phyloP scores from a whole-genome alignment of 2,797 vertebrate species.

The Salarias fasciatus region DNA sequence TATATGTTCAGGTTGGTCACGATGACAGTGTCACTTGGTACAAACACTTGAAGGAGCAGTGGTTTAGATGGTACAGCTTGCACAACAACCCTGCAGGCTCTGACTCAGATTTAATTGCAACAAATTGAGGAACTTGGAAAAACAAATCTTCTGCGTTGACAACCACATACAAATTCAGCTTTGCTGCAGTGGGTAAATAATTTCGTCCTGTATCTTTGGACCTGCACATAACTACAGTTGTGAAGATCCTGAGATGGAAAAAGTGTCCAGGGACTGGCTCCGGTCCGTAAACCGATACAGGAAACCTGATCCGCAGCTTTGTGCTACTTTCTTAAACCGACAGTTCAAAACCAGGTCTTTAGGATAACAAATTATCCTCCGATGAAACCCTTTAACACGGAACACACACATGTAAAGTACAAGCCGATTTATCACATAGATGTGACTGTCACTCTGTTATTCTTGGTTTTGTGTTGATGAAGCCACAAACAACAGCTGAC shows the following conservation, averaged over 20 bases:
- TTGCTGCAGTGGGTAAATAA: background rate
- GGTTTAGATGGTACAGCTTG: too few species aligned
- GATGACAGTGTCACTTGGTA: too few species aligned
- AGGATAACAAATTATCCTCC: slow-evolving; percentile 14
- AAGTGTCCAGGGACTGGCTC: background rate
- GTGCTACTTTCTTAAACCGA: slow-evolving; percentile 34
- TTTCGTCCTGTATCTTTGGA: background rate
- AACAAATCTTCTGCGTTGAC: background rate
- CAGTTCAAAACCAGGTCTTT: slow-evolving; percentile 11
- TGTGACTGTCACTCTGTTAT: background rate
- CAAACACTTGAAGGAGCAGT: too few species aligned
- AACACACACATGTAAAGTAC: background rate
- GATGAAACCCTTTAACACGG: slow-evolving; percentile 1
- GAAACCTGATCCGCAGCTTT: slow-evolving; percentile 55
- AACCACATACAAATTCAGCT: background rate
- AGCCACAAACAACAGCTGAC: background rate
- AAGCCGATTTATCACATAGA: background rate
- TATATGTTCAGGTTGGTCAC: too few species aligned
- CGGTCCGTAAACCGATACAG: slow-evolving; percentile 54
- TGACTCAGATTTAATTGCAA: background rate
- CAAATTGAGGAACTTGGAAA: slow-evolving; percentile 27
- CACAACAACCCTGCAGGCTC: too few species aligned
- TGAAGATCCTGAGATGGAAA: slow-evolving; percentile 19
- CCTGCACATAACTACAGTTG: background rate
- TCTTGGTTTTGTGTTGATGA: background rate